Evolutionary conservation across 2,888 invertebrate genomes (phyloP), one percentile per base, ranked within the genome.

Genomic region (Plutella xylostella): DNA sequence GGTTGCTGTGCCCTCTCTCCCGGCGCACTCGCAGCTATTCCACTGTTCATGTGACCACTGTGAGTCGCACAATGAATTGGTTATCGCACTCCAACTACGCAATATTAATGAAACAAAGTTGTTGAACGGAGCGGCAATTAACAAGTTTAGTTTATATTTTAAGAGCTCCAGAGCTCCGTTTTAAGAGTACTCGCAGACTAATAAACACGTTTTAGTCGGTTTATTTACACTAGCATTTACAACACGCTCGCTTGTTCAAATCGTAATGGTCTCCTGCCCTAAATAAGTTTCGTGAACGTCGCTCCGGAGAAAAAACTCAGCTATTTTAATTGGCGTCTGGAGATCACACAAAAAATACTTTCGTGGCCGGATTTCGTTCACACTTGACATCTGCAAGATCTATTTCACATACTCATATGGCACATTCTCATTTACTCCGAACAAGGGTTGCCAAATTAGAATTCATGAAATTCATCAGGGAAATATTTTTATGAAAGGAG

Each of bases 281-380:
- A 72, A 75, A 76, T 73, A 72, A 63, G 70, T 63, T 65, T 64
- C 67, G 66, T 65, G 65, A 72, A 72, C 73, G 75, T 73, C 74
- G 65, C 65, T 56, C 60, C 50, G 58, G 57, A 55, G 73, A 71
- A 82, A 80, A 80, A 79, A 60, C 69, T 65, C 60, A 77, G 68
- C 74, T 77, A 82, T 82, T 80, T 82, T 83, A 82, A 82, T 80
- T 82, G 72, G 75, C 72, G 76, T 77, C 65, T 64, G 57, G 58
- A 65, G 70, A 64, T 66, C 63, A 53, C 50, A 57, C 61, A 62
- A 72, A 74, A 76, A 69, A 72, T 11, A 15, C 39, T 25, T 25
- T 9, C 65, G 65, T 66, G 71, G 68, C 65, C 68, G 68, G 65
- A 65, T 65, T 60, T 53, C 47, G 57, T 63, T 63, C 62, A 64